A percentile compares a stretch with the other conserved stretches of the same genome.
phyloP scores from a whole-genome alignment of 2,797 vertebrate species.

The Leucoraja ocellata region DNA sequence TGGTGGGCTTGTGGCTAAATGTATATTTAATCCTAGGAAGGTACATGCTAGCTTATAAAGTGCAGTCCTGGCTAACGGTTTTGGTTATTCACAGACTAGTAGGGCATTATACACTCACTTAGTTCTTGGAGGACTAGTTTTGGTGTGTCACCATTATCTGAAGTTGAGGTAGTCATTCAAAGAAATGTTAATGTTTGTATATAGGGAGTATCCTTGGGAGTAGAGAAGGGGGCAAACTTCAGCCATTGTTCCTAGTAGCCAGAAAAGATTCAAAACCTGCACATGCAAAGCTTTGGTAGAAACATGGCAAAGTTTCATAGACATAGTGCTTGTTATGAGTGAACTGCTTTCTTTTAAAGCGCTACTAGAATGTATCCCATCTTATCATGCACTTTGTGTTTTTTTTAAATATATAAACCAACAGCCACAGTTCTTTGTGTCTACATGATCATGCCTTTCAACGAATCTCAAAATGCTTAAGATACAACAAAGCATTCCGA shows the following conservation, averaged over 20 bases:
- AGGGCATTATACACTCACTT: neutral
- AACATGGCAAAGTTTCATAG: neutral
- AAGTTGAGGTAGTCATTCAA: neutral
- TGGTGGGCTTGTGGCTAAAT: neutral
- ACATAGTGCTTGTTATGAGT: neutral
- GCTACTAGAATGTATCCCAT: neutral
- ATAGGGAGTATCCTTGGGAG: neutral
- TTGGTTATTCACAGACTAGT: neutral
- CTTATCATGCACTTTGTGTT: no score
- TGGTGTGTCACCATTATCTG: neutral
- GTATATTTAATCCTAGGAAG: neutral
- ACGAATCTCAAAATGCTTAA: neutral
- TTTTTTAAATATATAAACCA: no score
- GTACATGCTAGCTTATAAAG: neutral
- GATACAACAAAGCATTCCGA: neutral
- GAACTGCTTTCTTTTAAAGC: neutral
- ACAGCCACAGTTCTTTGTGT: no score
- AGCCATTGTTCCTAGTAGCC: neutral
- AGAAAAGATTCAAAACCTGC: neutral
- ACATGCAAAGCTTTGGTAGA: neutral
- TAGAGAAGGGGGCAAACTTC: neutral
- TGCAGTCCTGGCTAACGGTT: neutral
- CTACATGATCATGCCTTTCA: neutral
- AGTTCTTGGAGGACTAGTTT: neutral
- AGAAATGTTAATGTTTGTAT: neutral